A percentile compares a stretch with the other conserved stretches of the same genome.
Evolutionary conservation across 2,888 invertebrate genomes (phyloP).

Genomic region (Ennomos fuscantarius): DNA sequence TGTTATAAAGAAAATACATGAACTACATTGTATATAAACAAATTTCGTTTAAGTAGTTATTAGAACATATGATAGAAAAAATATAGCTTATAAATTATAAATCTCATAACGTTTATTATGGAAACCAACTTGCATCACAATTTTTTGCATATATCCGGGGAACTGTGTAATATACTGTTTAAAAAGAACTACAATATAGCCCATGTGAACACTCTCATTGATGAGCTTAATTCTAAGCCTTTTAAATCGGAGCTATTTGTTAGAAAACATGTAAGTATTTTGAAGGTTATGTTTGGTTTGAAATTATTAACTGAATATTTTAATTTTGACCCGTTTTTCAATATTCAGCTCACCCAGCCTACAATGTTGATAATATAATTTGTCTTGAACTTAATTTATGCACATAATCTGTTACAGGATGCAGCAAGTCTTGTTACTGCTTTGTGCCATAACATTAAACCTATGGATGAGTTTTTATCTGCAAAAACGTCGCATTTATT

Average conservation of each 20-base stretch:
- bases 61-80: too few relatives aligned
- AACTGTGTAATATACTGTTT: constrained; percentile 68
- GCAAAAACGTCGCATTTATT: constrained; percentile 86
- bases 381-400: too few relatives aligned
- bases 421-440: constrained; percentile 62
- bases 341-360: too few relatives aligned
- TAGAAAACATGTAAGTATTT: constrained; percentile 71
- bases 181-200: constrained; percentile 73
- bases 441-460: constrained; percentile 66
- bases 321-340: too few relatives aligned
- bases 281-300: constrained; percentile 39
- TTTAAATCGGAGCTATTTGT: constrained; percentile 78
- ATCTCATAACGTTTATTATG: constrained; percentile 43
- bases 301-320: background rate
- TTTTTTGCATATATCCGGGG: constrained; percentile 65
- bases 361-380: too few relatives aligned
- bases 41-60: too few relatives aligned
- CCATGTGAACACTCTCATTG: constrained; percentile 82
- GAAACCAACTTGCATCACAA: constrained; percentile 51
- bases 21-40: too few relatives aligned
- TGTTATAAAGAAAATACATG: too few relatives aligned
- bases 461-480: constrained; percentile 81
- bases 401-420: constrained; percentile 59
- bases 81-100: too few relatives aligned
- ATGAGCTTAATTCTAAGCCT: constrained; percentile 87